Conservation (phyloP, 2,113 vertebrate genomes). For the Dendrocopos noguchii region DNA sequence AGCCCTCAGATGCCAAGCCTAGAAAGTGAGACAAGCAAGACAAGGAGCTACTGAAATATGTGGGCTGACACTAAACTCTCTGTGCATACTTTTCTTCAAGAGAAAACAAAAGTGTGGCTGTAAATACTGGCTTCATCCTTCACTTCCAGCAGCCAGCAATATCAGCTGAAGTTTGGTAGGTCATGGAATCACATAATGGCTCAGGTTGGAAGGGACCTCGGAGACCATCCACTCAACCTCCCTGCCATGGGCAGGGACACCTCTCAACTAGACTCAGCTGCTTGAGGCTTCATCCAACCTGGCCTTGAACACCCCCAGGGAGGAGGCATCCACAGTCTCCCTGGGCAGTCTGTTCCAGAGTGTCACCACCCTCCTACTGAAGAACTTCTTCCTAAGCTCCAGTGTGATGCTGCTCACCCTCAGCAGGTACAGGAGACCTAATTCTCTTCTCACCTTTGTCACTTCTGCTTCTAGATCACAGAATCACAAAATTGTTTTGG, state of each 20-base stretch:
- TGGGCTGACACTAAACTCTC: neutral
- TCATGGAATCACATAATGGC: neutral
- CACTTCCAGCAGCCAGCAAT: neutral
- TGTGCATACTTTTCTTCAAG: neutral
- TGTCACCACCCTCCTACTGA: too few relatives aligned
- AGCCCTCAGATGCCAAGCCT: neutral
- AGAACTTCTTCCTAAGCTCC: too few relatives aligned
- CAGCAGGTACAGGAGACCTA: neutral
- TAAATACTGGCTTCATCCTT: neutral
- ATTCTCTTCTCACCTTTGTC: neutral
- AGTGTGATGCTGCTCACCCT: too few relatives aligned
- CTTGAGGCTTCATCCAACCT: too few relatives aligned
- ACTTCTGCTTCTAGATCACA: neutral
- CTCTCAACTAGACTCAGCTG: too few relatives aligned
- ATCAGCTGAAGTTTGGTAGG: neutral
- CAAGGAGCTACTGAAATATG: neutral
- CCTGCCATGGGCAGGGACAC: too few relatives aligned
- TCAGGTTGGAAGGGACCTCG: too few relatives aligned
- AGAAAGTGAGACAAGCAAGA: constrained; percentile 24
- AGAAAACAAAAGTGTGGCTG: neutral
- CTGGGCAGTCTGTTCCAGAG: too few relatives aligned
- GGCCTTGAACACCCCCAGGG: too few relatives aligned
- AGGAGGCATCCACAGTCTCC: too few relatives aligned
- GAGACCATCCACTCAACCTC: too few relatives aligned
- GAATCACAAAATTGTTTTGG: too few relatives aligned